phyloP scores from a whole-genome alignment of 2,888 invertebrate genomes.

The Himalopsyche japonica region DNA sequence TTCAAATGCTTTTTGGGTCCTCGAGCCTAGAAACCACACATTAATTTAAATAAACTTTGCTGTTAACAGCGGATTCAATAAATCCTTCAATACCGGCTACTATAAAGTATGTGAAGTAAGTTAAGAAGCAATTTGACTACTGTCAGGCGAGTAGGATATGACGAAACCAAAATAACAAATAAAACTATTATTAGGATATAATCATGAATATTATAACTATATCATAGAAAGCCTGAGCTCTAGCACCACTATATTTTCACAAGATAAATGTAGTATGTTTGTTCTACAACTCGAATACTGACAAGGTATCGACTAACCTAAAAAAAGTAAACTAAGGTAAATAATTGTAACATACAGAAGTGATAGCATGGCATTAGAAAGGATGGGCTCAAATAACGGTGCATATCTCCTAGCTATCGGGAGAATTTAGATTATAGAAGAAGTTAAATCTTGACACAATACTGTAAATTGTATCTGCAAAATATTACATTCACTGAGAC shows the following conservation, averaged over 20 bases:
- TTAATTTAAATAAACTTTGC: too few species aligned
- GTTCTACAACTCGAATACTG: neutral
- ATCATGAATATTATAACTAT: too few species aligned
- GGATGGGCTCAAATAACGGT: neutral
- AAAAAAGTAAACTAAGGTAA: neutral
- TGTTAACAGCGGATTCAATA: too few species aligned
- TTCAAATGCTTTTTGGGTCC: conserved; percentile 99
- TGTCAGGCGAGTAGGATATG: neutral
- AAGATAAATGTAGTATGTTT: neutral
- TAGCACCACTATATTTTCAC: too few species aligned
- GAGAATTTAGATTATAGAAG: neutral
- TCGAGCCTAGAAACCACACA: conserved; percentile 74
- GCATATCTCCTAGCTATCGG: neutral
- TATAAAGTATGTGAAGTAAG: too few species aligned
- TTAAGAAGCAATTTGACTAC: neutral
- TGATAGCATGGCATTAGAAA: neutral
- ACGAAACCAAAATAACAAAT: neutral
- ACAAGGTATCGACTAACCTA: neutral
- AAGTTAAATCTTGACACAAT: neutral
- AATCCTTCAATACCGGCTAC: too few species aligned
- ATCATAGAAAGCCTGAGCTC: too few species aligned
- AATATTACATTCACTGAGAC: neutral
- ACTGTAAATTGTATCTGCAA: neutral
- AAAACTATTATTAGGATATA: too few species aligned
- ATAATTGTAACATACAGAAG: neutral